Percentiles rank a stretch among this genome's conserved stretches.
Conservation (phyloP, 2,888 invertebrate species). For the Eurois occulta region DNA sequence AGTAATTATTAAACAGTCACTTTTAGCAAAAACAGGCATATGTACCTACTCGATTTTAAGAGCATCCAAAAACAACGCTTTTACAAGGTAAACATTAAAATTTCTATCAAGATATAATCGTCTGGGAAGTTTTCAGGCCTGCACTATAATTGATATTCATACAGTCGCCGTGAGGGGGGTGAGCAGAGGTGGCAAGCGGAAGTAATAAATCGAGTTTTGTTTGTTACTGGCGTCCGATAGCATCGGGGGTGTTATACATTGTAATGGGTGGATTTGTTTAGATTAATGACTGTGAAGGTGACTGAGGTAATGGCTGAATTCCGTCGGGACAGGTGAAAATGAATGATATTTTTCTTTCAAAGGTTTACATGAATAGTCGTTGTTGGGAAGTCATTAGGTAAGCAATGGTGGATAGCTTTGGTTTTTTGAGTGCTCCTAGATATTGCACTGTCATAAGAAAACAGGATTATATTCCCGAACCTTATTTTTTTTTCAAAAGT, state of each 20-base stretch:
- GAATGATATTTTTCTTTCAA: slow-evolving; percentile 1
- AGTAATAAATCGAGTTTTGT: slow-evolving; percentile 66
- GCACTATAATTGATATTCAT: slow-evolving; percentile 70
- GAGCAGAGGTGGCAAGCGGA: slow-evolving; percentile 50
- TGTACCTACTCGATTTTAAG: too few species aligned
- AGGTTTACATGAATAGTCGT: background rate
- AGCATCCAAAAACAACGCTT: background rate
- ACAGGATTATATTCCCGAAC: too few species aligned
- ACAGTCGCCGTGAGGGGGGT: slow-evolving; percentile 40
- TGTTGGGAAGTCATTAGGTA: background rate
- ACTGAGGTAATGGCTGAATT: slow-evolving; percentile 26
- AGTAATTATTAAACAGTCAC: too few species aligned
- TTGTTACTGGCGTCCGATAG: slow-evolving; percentile 61
- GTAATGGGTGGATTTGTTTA: slow-evolving; percentile 50
- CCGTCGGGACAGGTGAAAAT: slow-evolving; percentile 38
- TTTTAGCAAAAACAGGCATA: background rate
- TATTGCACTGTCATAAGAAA: background rate
- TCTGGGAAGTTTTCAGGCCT: slow-evolving; percentile 69
- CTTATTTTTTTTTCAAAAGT: too few species aligned
- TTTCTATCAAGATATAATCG: slow-evolving; percentile 56
- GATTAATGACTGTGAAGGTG: slow-evolving; percentile 53
- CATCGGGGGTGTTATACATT: slow-evolving; percentile 58
- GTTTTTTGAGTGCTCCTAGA: background rate
- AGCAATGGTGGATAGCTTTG: slow-evolving; percentile 9
- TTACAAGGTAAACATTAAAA: background rate